Conservation (phyloP, 2,888 invertebrate species). For the Saturnia japonica region DNA sequence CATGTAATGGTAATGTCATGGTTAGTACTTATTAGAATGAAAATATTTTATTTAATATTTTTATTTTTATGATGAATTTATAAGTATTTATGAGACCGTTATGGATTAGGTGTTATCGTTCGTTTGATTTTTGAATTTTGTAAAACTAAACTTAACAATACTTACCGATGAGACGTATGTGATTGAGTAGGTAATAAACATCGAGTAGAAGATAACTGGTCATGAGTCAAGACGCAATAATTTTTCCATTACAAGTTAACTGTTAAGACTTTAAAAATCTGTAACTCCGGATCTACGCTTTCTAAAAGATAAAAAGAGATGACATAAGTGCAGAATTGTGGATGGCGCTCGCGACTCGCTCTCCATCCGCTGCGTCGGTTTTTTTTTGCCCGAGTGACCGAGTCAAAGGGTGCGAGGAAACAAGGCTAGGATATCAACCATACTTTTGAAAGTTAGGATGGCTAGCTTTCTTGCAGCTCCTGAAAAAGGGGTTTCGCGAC, state of each 20-base stretch:
- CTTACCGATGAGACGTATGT: background rate
- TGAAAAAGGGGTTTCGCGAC: no score
- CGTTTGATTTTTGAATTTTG: background rate
- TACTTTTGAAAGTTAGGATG: no score
- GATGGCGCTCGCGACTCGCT: no score
- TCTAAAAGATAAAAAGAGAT: no score
- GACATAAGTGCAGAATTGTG: no score
- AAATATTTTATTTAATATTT: conserved; percentile 17
- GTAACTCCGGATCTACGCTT: no score
- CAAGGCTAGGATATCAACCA: no score
- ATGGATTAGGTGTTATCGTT: conserved; percentile 21
- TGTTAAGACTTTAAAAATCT: background rate
- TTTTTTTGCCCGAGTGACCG: no score
- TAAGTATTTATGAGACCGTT: conserved; percentile 19
- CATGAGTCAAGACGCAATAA: background rate
- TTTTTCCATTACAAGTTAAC: background rate
- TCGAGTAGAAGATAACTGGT: background rate
- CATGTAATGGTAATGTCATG: conserved; percentile 46
- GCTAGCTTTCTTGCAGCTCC: no score
- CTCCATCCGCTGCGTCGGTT: no score
- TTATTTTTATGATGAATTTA: conserved; percentile 30
- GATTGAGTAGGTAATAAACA: no score
- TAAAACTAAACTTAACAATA: background rate
- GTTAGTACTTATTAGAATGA: conserved; percentile 41
- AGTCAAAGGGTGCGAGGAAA: no score